Base-by-base conservation (phyloP, 2,888 invertebrate species). In the Clanis bilineata region DNA sequence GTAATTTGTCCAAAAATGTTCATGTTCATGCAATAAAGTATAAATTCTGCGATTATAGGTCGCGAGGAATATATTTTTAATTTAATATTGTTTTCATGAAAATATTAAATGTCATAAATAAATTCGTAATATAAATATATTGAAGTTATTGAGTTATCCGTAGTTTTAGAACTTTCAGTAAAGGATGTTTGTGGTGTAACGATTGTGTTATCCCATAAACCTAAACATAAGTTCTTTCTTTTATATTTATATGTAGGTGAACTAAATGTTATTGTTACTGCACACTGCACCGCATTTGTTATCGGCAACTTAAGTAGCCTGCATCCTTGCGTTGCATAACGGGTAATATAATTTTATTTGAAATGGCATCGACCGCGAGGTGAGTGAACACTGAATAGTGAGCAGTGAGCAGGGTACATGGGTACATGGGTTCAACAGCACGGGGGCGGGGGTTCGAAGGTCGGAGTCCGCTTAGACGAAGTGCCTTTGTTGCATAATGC, bases 301-400 rank as follows among this genome's bases (percentile, higher is more conserved):
- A 32, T 51, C 18, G 51, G 32, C 32, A 15, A 32, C 3, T 38
- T 21, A 45, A 23, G 58, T 54, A 21, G 55, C 7, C 12, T 58
- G 55, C 32, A 47, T 39, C 47, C 47, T 18, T 28, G 58, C 43
- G 64, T 77, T 76, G 70, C 73, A 72, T 77, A 67, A 63, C 64
- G 62, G 62, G 23, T 58, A 74, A 77, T 70, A 72, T 72, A 64
- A 72, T 74, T 71, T 72, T 63, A 72, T 72, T 69, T 56, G 63
- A 65, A 67, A 77, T 69, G 78, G 66, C 82, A 75, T 72, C 74
- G 80, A 82, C 79, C 79, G 79, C 76, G 79, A 79, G 86, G 81
- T 85, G 77, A 80, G 72, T 79, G 80, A 74, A 81, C 80, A 76
- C 72, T 66, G 67, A 62, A 59, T 63, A 63, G 65, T 65, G 41